Conservation (phyloP, 2,113 vertebrate species). For the Dermatemys mawii region DNA sequence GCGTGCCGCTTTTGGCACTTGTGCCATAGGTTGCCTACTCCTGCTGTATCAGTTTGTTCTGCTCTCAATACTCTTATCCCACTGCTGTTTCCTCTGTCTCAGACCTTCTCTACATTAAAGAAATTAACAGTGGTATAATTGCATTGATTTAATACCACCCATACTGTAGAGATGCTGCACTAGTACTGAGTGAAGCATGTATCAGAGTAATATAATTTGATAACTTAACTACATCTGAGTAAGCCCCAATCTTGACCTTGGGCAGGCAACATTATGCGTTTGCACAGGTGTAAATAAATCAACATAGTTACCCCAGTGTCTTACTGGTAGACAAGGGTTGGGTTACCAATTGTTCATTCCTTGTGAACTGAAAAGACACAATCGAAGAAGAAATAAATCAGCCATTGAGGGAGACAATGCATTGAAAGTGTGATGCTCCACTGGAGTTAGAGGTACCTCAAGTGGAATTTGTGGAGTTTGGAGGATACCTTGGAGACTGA, state of each 20-base stretch:
- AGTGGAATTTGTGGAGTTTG: not conserved
- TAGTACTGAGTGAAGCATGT: not conserved
- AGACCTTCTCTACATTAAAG: not conserved
- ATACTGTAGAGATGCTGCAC: not conserved
- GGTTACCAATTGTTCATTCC: not conserved
- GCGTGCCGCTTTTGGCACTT: no score
- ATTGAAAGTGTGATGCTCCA: not conserved
- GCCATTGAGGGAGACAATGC: conserved; percentile 31
- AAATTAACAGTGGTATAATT: not conserved
- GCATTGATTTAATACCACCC: not conserved
- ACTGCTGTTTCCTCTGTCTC: not conserved
- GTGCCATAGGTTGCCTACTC: no score
- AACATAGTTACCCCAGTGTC: not conserved
- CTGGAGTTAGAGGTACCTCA: not conserved
- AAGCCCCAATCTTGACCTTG: not conserved
- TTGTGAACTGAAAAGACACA: not conserved
- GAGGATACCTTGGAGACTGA: conserved; percentile 4
- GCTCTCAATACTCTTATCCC: not conserved
- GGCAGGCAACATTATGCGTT: not conserved
- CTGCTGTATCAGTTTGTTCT: not conserved
- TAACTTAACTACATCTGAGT: not conserved
- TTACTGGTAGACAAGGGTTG: not conserved
- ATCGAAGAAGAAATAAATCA: conserved; percentile 8
- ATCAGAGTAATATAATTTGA: not conserved
- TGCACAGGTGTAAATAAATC: not conserved